A percentile compares a stretch with the other conserved stretches of the same genome.
These are phyloP conservation scores for Pachliopta kotzebuea DNA, from an alignment of 2,888 invertebrate species.

Conservation along the genomic window DNA sequence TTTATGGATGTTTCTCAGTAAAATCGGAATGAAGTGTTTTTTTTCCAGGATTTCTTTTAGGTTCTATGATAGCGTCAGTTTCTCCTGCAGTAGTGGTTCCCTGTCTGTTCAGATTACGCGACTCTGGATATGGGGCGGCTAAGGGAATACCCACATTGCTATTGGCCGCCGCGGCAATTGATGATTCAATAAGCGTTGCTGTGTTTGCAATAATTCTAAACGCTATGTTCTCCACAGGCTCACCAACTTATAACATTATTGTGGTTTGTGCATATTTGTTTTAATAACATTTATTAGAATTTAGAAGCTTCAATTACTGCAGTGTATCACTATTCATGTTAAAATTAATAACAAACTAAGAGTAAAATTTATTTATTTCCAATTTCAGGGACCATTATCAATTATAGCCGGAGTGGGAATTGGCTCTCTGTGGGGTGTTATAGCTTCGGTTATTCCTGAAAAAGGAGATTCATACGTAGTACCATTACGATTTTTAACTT, in stretches of 20 bases:
- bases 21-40: too few relatives aligned
- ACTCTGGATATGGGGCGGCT: slow-evolving; percentile 87
- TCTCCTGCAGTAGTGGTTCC: slow-evolving; percentile 96
- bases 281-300: not conserved
- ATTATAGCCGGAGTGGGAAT: slow-evolving; percentile 85
- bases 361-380: slow-evolving; percentile 31
- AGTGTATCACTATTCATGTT: not conserved
- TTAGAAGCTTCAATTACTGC: not conserved
- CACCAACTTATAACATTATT: slow-evolving; percentile 81
- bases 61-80: slow-evolving; percentile 90
- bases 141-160: slow-evolving; percentile 94
- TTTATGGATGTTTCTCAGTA: too few relatives aligned
- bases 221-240: slow-evolving; percentile 87
- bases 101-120: slow-evolving; percentile 87
- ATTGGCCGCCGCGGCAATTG: slow-evolving; percentile 92
- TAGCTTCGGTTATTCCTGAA: slow-evolving; percentile 87
- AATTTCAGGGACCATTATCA: slow-evolving; percentile 82
- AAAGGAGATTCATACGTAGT: slow-evolving; percentile 84
- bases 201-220: slow-evolving; percentile 90
- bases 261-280: slow-evolving; percentile 59
- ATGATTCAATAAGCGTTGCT: slow-evolving; percentile 94
- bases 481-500: slow-evolving; percentile 84
- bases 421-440: slow-evolving; percentile 86
- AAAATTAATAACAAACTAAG: not conserved
- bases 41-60: slow-evolving; percentile 82